Conservation (phyloP, 2,113 vertebrate species). For the Anguilla japonica region DNA sequence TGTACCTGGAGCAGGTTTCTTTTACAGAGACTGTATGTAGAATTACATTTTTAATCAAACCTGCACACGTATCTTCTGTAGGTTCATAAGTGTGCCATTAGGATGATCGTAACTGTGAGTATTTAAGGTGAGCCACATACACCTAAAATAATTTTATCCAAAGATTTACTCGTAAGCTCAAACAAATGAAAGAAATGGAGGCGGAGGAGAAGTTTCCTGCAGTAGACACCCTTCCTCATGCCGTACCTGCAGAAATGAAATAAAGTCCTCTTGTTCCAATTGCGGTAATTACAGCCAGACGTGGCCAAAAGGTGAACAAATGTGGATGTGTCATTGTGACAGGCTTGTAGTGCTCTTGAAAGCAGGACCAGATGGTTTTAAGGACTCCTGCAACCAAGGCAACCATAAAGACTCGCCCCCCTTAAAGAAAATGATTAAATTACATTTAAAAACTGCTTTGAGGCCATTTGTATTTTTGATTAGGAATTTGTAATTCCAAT, state of each 20-base stretch:
- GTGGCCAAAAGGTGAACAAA: constrained; percentile 90
- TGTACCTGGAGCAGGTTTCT: too few species aligned
- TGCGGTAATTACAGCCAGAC: constrained; percentile 81
- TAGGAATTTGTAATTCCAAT: neutral
- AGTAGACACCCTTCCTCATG: neutral
- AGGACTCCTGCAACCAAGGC: constrained; percentile 40
- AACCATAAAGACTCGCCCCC: too few species aligned
- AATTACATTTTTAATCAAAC: too few species aligned
- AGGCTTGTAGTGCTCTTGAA: constrained; percentile 83
- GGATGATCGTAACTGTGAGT: too few species aligned
- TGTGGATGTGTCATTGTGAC: constrained; percentile 86
- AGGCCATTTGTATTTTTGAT: neutral
- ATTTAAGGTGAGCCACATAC: too few species aligned
- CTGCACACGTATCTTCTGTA: too few species aligned
- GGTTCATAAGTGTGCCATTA: too few species aligned
- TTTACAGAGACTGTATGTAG: too few species aligned
- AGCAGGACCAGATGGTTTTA: constrained; percentile 66
- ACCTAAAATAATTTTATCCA: too few species aligned
- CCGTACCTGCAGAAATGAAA: constrained; percentile 90
- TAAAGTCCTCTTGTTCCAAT: constrained; percentile 92
- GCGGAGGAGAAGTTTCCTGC: neutral
- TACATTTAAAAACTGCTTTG: neutral
- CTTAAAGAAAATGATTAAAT: neutral
- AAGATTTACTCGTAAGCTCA: neutral
- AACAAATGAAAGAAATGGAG: neutral